Conservation (phyloP, 2,113 vertebrate species). For the Myiozetetes cayanensis region DNA sequence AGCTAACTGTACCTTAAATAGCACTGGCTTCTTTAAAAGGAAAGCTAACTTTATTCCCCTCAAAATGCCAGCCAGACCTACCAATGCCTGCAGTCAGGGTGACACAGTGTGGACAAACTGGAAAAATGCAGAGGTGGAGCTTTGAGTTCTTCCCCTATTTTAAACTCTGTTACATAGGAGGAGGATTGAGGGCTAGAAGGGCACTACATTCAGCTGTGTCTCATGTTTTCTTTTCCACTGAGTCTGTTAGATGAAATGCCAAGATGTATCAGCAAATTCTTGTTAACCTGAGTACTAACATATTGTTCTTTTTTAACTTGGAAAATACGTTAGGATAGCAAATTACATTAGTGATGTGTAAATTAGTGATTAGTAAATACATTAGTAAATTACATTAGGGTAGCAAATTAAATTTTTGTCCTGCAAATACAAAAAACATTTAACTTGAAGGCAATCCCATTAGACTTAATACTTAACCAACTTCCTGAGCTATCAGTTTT, state of each 20-base stretch:
- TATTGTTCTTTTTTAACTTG: not conserved
- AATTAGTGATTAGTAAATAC: not conserved
- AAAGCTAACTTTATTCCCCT: not conserved
- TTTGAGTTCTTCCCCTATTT: not conserved
- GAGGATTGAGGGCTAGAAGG: not conserved
- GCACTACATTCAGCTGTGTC: not conserved
- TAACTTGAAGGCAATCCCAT: not conserved
- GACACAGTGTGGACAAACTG: not conserved
- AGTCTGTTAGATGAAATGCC: not conserved
- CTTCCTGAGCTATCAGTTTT: not conserved
- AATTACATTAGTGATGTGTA: not conserved
- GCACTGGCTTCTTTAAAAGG: not conserved
- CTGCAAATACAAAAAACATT: not conserved
- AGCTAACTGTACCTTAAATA: not conserved
- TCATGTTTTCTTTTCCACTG: not conserved
- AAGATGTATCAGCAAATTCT: not conserved
- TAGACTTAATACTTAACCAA: not conserved
- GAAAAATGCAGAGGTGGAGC: not conserved
- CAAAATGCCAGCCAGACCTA: not conserved
- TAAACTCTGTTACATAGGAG: not conserved
- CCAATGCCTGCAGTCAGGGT: not conserved
- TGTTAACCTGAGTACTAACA: not conserved
- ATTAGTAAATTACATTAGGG: not conserved
- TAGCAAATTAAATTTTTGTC: not conserved
- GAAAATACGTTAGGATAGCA: not conserved